phyloP scores from a whole-genome alignment of 2,888 invertebrate species.

The Pemphredon lugubris region DNA sequence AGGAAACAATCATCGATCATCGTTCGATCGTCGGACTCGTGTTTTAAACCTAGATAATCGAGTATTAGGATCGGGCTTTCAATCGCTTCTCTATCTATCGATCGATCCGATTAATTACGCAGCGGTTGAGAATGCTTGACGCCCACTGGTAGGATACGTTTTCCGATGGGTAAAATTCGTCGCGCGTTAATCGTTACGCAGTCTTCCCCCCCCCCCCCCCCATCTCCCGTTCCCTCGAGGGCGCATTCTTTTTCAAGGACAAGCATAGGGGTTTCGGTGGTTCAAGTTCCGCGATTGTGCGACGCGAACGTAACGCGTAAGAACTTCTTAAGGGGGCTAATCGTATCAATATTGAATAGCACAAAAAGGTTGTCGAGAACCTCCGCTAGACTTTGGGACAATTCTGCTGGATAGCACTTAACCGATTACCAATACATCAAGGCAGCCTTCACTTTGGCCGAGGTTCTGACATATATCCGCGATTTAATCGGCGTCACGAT shows the following conservation, averaged over 20 bases:
- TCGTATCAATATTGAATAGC: constrained; percentile 10
- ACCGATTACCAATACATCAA: constrained; percentile 29
- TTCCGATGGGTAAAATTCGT: too few species aligned
- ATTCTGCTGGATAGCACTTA: constrained; percentile 49
- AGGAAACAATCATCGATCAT: too few species aligned
- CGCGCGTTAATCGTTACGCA: constrained; percentile 11
- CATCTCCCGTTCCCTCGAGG: too few species aligned
- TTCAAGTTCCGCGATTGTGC: constrained; percentile 9
- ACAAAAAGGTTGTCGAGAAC: constrained; percentile 71
- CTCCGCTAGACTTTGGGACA: constrained; percentile 78
- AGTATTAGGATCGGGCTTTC: too few species aligned
- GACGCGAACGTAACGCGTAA: not conserved
- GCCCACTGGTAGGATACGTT: too few species aligned
- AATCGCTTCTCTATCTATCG: too few species aligned
- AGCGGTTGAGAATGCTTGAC: too few species aligned
- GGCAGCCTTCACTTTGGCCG: constrained; percentile 78
- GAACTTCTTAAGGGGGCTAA: not conserved
- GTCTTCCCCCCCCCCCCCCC: constrained; percentile 40
- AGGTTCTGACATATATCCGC: constrained; percentile 75
- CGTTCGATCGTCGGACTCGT: too few species aligned
- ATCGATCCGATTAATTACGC: too few species aligned
- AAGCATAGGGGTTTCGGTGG: constrained; percentile 1
- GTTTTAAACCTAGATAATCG: too few species aligned
- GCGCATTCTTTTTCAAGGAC: not conserved
- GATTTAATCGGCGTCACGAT: constrained; percentile 35